Evolutionary conservation across 2,888 invertebrate species (phyloP), one percentile per base, ranked within the genome.

Genomic region (Nomada fucata): DNA sequence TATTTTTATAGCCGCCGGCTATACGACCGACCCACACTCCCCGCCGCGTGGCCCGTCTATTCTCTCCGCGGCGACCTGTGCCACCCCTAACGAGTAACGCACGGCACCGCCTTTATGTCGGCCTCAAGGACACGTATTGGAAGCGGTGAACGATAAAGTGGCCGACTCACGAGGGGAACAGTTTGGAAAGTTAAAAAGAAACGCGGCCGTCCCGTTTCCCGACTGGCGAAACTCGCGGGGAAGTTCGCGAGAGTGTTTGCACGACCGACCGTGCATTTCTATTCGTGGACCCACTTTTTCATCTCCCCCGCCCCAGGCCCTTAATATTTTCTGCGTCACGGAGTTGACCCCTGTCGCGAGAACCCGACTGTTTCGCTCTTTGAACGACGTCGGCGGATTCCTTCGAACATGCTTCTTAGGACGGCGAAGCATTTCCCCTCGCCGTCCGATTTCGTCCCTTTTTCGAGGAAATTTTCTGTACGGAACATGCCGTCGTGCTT

Each of bases 1-100:
- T 89, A 91, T 91, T 91, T 91, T 91, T 91, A 91, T 88, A 86
- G 83, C 88, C 84, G 65, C 44, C 65, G 81, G 87, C 79, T 44
- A 44, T 85, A 86, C 68, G 88, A 80, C 67, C 84, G 71, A 67
- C 84, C 85, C 1, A 60, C 77, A 0, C 23, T 1, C 23, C 0
- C 23, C 23, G 23, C 20, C 50, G 65, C 64, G 63, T 13, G 36
- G 50, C n/a, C 57, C 76, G 55, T 75, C 79, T 78, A 85, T 74
- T 79, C 75, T 80, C 59, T 82, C 67, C 68, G 36, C 67, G 76
- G 64, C 53, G 53, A 65, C 74, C 73, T 57, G 67, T 23, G 36
- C 60, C 64, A 36, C 76, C 75, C 78, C 63, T 60, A 76, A 69
- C 78, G 76, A 75, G 70, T 59, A 76, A 69, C 78, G 64, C 76